phyloP scores from a whole-genome alignment of 2,797 vertebrate species.

The Channallabes apus region DNA sequence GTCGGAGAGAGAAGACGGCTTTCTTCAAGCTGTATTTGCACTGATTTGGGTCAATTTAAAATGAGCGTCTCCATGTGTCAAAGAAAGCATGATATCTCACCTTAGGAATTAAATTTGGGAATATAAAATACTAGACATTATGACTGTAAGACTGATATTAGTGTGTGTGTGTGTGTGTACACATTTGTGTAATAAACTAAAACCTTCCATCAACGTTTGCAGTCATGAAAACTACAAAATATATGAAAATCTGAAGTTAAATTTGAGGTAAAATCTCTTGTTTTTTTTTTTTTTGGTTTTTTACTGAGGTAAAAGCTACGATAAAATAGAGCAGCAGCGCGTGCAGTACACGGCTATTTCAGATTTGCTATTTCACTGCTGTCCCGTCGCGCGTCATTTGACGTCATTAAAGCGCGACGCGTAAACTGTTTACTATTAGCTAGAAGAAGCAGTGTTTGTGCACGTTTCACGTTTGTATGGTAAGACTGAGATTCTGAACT shows the following conservation, averaged over 20 bases:
- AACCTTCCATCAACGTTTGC: neutral
- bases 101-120: neutral
- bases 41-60: neutral
- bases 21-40: neutral
- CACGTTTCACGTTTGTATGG: neutral
- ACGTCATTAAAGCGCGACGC: slow-evolving; percentile 21
- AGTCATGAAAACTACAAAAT: neutral
- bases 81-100: neutral
- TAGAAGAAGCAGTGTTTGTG: neutral
- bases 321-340: no score
- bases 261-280: no score
- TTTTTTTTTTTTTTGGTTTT: no score
- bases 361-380: neutral
- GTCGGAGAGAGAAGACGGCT: no score
- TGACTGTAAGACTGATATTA: neutral
- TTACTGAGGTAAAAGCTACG: neutral
- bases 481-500: neutral
- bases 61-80: neutral
- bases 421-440: neutral
- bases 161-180: neutral
- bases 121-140: neutral
- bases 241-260: no score
- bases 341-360: neutral
- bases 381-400: neutral
- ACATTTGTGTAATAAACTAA: neutral